Evolutionary conservation across 2,797 vertebrate species (phyloP).

Genomic region (Sebastes iracundus): DNA sequence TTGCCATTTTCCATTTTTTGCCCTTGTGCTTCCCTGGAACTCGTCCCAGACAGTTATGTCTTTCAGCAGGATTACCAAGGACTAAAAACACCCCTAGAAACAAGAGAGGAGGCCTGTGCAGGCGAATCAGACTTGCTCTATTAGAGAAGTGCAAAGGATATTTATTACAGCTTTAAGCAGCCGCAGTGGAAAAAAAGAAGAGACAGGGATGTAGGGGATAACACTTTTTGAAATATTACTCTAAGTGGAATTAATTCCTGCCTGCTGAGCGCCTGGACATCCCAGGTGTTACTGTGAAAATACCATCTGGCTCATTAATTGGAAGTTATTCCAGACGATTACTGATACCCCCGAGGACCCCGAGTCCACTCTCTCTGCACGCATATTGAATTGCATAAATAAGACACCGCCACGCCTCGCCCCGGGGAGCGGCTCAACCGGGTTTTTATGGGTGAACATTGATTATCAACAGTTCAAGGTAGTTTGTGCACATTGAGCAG

Average conservation of each 20-base stretch:
- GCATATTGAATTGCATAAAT: conserved; percentile 75
- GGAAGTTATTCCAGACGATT: conserved; percentile 81
- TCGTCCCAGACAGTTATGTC: conserved; percentile 60
- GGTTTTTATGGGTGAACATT: conserved; percentile 60
- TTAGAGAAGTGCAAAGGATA: conserved; percentile 35
- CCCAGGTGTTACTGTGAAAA: conserved; percentile 81
- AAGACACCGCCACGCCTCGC: conserved; percentile 53
- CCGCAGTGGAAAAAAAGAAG: conserved; percentile 31
- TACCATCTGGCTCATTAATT: conserved; percentile 84
- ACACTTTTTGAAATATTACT: conserved; percentile 71
- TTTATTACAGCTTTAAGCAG: conserved; percentile 58
- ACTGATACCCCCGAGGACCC: conserved; percentile 64
- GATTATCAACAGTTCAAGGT: conserved; percentile 74
- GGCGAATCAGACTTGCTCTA: conserved; percentile 15
- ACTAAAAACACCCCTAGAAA: conserved; percentile 39
- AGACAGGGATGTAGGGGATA: conserved; percentile 57
- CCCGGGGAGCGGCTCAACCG: conserved; percentile 22
- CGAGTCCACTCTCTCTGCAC: conserved; percentile 52
- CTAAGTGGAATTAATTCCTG: conserved; percentile 73
- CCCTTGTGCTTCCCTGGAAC: conserved; percentile 56
- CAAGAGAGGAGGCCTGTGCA: conserved; percentile 12
- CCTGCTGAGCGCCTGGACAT: conserved; percentile 68
- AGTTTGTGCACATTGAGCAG: conserved; percentile 39
- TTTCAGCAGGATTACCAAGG: conserved; percentile 58
- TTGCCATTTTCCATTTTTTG: conserved; percentile 41